Evolutionary conservation across 2,113 vertebrate species (phyloP), one percentile per base, ranked within the genome.

Genomic region (Mionectes macconnelli): DNA sequence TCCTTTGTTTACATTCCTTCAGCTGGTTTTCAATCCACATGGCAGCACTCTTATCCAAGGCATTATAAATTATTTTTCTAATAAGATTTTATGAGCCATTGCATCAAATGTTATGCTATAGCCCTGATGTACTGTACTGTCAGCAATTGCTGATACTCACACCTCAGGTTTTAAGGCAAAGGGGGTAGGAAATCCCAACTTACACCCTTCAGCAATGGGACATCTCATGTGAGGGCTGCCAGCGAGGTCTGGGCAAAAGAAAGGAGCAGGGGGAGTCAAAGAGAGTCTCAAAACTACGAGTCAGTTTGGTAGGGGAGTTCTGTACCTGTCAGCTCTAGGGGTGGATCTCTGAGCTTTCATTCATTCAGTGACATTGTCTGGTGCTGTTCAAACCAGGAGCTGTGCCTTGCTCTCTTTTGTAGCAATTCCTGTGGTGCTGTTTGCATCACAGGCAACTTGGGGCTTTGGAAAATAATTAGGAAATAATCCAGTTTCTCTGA

Each of bases 11-110:
- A 56, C 72, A 50, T 84, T 84, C 68, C 60, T 93, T 69, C 60
- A 84, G 79, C 68, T 15, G 9, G 64, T 78, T 86, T 94, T 66
- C 82, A 81, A 79, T 89, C 76, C 83, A 69, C 88, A 72, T 45
- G 76, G 68, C 75, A 86, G 70, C 59, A 76, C 35, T 78, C 39
- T 77, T 49, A 59, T 47, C 63, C 68, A 94, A 90, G 79, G 64
- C 47, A 72, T 88, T 90, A 69, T 40, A 64, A 95, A 84, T 75
- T 84, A 92, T 87, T 96, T 96, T 93, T 90, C 76, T 90, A 81
- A 60, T 84, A 90, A 81, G 60, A 87, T 93, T 89, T 96, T 84
- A 28, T 88, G 56, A 96, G 47, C 40, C 52, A 59, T 56, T 89
- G 64, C 72, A 60, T 94, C 76, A 60, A 86, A 89, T 40, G 22